Base-by-base conservation (phyloP, 2,113 vertebrate species). In the Helogale parvula region DNA sequence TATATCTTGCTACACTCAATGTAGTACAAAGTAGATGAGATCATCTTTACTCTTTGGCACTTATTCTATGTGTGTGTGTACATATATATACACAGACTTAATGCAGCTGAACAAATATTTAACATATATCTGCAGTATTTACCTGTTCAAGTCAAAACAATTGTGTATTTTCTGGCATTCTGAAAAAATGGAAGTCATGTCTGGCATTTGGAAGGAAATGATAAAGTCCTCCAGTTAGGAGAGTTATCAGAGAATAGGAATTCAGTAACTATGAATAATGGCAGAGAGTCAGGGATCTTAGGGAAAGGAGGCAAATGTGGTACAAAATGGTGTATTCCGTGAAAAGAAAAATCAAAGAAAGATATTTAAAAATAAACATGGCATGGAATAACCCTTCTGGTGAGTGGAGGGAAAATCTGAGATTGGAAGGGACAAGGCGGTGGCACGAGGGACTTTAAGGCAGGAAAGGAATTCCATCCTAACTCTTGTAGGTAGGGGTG, bases 131-230 rank as follows among this genome's bases (percentile, higher is more conserved):
- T 94, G 47, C 12, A 91, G 25, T 80, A 41, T 76, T 87, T 79
- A 29, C 29, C 31, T 77, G 5, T 87, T 41, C 84, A 71, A 93
- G 54, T 19, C 25, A 66, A 82, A 35, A 57, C 21, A 29, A 9
- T 23, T 63, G 35, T 66, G 1, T 85, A 38, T 14, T 93, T 97
- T 89, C 71, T 68, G 71, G 13, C 57, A 88, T 69, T 68, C 5
- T 85, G 17, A 93, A 47, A 90, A 95, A 97, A 93, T 71, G 17
- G 52, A 89, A 88, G 50, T 80, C 10, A 57, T 71, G 12, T 77
- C 33, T 65, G 27, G 25, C 19, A 87, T 50, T 87, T 94, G 60
- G 68, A 41, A 25, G 85, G 29, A 94, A 82, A 72, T 50, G 38
- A 81, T 93, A 52, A 72, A 50, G 16, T 50, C 66, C 94, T 54